These are phyloP conservation scores for Grapholita molesta DNA, from an alignment of 1,140 invertebrate species.

Conservation along the genomic window DNA sequence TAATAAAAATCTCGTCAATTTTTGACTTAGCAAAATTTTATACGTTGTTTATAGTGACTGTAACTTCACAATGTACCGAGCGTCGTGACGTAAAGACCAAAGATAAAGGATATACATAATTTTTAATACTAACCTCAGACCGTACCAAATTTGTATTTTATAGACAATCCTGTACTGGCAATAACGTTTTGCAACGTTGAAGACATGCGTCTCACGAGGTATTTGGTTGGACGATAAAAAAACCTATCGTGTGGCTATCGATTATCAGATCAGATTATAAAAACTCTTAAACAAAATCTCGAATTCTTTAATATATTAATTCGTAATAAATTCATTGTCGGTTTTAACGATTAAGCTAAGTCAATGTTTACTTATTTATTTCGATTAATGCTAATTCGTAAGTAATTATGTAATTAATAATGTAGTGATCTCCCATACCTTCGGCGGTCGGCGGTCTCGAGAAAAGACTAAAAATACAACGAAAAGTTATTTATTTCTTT, in stretches of 20 bases:
- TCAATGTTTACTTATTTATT: constrained; percentile 77
- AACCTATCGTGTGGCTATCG: neutral
- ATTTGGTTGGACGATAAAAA: neutral
- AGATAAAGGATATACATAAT: constrained; percentile 73
- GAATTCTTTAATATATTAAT: constrained; percentile 44
- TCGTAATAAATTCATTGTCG: constrained; percentile 49
- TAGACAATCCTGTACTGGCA: constrained; percentile 40
- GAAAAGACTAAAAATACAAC: constrained; percentile 61
- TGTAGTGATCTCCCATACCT: constrained; percentile 74
- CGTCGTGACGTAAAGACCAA: constrained; percentile 71
- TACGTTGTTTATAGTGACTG: constrained; percentile 72
- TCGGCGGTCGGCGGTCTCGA: constrained; percentile 57
- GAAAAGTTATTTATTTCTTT: constrained; percentile 55
- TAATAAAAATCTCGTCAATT: constrained; percentile 76
- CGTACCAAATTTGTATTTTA: constrained; percentile 72
- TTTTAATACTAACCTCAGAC: constrained; percentile 72
- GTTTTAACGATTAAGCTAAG: constrained; percentile 75
- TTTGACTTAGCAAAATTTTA: constrained; percentile 78
- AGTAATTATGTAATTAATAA: constrained; percentile 72
- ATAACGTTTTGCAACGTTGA: constrained; percentile 25
- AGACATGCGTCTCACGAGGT: neutral
- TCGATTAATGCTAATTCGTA: constrained; percentile 74
- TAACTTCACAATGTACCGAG: constrained; percentile 65
- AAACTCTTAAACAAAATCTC: constrained; percentile 16
- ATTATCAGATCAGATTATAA: constrained; percentile 18